Evolutionary conservation across 2,888 invertebrate species (phyloP), one percentile per base, ranked within the genome.

Genomic region (Clunio marinus): DNA sequence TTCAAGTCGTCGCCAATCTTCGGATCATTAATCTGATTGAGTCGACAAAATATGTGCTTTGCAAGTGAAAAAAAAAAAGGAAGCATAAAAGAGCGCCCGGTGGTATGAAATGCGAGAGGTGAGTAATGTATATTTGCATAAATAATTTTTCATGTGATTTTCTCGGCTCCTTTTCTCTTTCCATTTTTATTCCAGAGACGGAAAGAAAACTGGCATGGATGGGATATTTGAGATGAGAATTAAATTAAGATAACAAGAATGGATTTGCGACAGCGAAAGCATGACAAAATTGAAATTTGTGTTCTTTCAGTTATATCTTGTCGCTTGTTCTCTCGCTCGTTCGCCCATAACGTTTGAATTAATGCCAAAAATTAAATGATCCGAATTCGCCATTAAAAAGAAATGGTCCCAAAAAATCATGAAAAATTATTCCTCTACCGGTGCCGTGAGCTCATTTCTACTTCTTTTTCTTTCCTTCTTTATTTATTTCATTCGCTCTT

Each of bases 281-380:
- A 28, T 41, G 28, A 24, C 41, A 46, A 63, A 63, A 63, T 63
- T 63, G 63, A 63, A 63, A 63, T 63, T 63, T 63, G 45, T 46
- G 63, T 28, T n/a, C n/a, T n/a, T n/a, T n/a, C n/a, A n/a, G n/a
- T n/a, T n/a, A n/a, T n/a, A n/a, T n/a, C 28, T 27, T 22, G n/a
- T 22, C 20, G 17, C 51, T 22, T 51, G 51, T 5, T 20, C 51
- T 20, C 60, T 62, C 41, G 37, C 24, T 62, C 37, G 41, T 24
- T 37, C 24, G 41, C 22, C 27, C 25, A 57, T 57, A 57, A 24
- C 57, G 57, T 35, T 62, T 63, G 63, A 63, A 63, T 63, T 46
- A 66, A 66, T 57, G 66, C 66, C 66, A 66, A 57, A 66, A 66
- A 66, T 66, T 66, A 66, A 66, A 66, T 66, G 66, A 66, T 66